Evolutionary conservation across 2,888 invertebrate genomes (phyloP), one percentile per base, ranked within the genome.

Genomic region (Lochmaea capreae): DNA sequence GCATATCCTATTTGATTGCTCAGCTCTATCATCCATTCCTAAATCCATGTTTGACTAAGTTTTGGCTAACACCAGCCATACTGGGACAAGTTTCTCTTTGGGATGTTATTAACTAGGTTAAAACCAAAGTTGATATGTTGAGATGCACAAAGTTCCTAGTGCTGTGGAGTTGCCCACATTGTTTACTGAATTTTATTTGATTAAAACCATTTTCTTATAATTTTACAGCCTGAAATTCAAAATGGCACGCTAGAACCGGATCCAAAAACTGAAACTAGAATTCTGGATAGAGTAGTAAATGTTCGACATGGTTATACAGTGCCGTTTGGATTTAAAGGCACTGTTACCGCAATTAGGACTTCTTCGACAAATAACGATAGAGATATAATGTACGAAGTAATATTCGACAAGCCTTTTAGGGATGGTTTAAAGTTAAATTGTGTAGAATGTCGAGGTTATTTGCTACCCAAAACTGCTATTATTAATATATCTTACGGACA

Each of bases 281-380:
- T 98, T 75, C 93, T 94, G 82, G 98, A 99, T 88, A 90, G 98
- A 67, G 92, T 99, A 62, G 92, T 97, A 5, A 92, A 94, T 83
- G 92, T 94, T 0, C 90, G 93, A 43, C 91, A 91, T 46, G 91
- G 92, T 67, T 93, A 92, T 83, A 90, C 93, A 1, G 95, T 96
- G 16, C 97, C 97, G 0, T 86, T 94, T 6, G 98, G 97, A 1
- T 89, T 91, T 11, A 91, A 92, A 76, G 99, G 98, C 42, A 97
- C 96, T 0, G 89, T 99, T 0, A 92, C 96, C n/a, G 95, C 91
- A 0, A 89, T 93, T 10, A 88, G 89, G 71, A 87, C 85, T 69
- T 72, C 83, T 0, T 66, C 78, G 18, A 76, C 76, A 4, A 81
- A 78, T 33, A 80, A 79, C 6, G 82, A 84, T 10, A 80, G 82